These are phyloP conservation scores for Cirrhinus mrigala DNA, from an alignment of 2,797 vertebrate genomes.

Conservation along the genomic window DNA sequence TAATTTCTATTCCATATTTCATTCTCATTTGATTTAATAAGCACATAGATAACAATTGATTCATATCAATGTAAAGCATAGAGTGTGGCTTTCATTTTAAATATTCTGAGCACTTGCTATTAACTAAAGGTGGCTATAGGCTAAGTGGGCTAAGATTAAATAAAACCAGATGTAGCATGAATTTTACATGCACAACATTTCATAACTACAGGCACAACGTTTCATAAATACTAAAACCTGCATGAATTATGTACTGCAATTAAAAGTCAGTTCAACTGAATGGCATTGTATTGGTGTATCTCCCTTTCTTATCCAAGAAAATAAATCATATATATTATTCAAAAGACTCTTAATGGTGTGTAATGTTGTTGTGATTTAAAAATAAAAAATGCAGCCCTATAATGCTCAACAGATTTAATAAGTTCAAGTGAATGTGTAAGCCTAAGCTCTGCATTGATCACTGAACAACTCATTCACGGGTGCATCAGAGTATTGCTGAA, in stretches of 20 bases:
- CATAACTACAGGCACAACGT: too few relatives aligned
- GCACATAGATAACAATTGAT: background rate
- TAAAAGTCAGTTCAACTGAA: background rate
- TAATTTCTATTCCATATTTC: too few relatives aligned
- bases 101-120: background rate
- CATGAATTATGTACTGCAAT: background rate
- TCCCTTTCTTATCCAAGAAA: background rate
- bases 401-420: background rate
- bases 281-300: background rate
- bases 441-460: slow-evolving; percentile 68
- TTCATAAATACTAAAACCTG: background rate
- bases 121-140: background rate
- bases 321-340: background rate
- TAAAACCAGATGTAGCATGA: background rate
- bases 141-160: background rate
- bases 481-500: slow-evolving; percentile 71
- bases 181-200: background rate
- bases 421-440: background rate
- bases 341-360: background rate
- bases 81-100: background rate
- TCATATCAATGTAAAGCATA: background rate
- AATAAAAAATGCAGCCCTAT: background rate
- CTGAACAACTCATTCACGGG: slow-evolving; percentile 75
- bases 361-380: background rate
- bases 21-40: background rate